phyloP scores from a whole-genome alignment of 2,113 vertebrate genomes.

The Rhea americana region DNA sequence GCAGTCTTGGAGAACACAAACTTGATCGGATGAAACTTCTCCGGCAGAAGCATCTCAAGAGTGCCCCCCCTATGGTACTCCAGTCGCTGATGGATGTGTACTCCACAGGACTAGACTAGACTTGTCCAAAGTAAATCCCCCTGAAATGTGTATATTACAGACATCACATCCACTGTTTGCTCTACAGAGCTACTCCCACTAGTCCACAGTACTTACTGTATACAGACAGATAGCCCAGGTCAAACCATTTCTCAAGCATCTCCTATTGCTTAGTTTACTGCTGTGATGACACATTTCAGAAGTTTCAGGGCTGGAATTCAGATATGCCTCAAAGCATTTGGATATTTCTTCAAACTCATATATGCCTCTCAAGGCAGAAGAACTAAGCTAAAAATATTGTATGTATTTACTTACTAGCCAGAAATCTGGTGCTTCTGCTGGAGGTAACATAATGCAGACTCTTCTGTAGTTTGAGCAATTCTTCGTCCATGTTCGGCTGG shows the following conservation, averaged over 20 bases:
- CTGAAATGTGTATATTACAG: background rate
- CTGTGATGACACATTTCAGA: background rate
- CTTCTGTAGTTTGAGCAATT: background rate
- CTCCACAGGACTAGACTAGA: background rate
- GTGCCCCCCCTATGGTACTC: accelerated
- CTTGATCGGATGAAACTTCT: background rate
- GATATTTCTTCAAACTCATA: background rate
- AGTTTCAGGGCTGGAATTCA: background rate
- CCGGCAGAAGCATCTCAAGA: background rate
- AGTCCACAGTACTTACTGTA: background rate
- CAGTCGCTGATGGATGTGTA: accelerated
- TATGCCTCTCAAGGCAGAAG: background rate
- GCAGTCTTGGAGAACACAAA: background rate
- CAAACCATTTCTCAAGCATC: background rate
- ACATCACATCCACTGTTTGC: background rate
- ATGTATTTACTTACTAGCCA: background rate
- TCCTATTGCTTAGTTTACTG: background rate
- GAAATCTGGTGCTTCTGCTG: background rate
- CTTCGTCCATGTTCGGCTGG: background rate
- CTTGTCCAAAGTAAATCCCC: background rate
- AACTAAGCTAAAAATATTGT: background rate
- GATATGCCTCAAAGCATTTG: background rate
- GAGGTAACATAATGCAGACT: background rate
- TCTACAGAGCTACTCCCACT: background rate
- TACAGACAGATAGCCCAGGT: background rate